These are phyloP conservation scores for Pecten maximus DNA, from an alignment of 2,888 invertebrate genomes.

Conservation along the genomic window DNA sequence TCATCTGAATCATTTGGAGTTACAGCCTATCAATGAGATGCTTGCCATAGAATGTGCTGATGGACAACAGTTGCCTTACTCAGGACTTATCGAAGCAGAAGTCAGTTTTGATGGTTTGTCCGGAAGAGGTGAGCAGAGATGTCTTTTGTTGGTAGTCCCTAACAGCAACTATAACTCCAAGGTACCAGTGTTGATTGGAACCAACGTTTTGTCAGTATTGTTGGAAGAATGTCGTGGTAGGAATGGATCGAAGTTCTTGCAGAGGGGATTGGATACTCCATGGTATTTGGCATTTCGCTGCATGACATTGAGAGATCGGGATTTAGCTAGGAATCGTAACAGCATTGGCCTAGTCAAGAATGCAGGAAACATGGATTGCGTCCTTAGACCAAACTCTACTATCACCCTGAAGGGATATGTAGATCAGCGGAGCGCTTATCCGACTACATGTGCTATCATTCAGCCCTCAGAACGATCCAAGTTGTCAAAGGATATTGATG, in stretches of 20 bases:
- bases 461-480: neutral
- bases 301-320: conserved; percentile 22
- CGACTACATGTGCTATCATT: neutral
- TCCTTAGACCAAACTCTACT: neutral
- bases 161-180: neutral
- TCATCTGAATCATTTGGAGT: no score
- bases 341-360: neutral
- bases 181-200: conserved; percentile 8
- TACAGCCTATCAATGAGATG: no score
- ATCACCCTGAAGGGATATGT: neutral
- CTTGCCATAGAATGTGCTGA: no score
- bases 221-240: neutral
- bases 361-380: neutral
- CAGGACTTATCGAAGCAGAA: neutral
- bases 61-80: no score
- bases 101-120: neutral
- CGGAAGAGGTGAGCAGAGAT: neutral
- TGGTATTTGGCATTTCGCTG: conserved; percentile 34
- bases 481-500: conserved; percentile 12
- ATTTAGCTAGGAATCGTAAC: neutral
- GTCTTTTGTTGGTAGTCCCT: neutral
- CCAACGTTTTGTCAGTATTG: neutral
- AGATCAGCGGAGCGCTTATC: neutral
- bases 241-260: neutral
- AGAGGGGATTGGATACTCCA: neutral